Evolutionary conservation across 1,140 invertebrate genomes (phyloP).

Genomic region (Drosophila littoralis): DNA sequence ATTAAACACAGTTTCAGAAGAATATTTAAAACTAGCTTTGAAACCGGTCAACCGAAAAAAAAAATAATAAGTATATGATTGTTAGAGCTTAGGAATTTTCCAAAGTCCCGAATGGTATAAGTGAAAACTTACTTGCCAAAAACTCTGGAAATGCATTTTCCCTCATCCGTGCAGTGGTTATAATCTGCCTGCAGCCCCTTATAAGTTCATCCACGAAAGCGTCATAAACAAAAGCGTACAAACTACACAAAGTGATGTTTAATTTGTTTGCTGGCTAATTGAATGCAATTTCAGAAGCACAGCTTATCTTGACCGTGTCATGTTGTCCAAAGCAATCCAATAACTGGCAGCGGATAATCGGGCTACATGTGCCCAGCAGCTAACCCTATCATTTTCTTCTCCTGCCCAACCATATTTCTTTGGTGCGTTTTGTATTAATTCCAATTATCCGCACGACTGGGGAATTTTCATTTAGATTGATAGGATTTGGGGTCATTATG

Average conservation of each 20-base stretch:
- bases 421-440: slow-evolving; percentile 76
- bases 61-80: too few species aligned
- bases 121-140: too few species aligned
- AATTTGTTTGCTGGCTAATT: slow-evolving; percentile 60
- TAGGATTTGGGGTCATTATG: slow-evolving; percentile 79
- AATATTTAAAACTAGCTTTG: too few species aligned
- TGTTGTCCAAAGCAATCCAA: background rate
- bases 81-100: too few species aligned
- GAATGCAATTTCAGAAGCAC: slow-evolving; percentile 66
- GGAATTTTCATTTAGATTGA: slow-evolving; percentile 79
- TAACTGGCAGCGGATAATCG: background rate
- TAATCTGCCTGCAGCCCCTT: too few species aligned
- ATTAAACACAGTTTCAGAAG: too few species aligned
- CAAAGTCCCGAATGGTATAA: too few species aligned
- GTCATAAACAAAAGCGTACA: background rate
- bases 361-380: slow-evolving; percentile 1
- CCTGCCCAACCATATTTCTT: slow-evolving; percentile 47
- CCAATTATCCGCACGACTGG: slow-evolving; percentile 81
- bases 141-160: too few species aligned
- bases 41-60: too few species aligned
- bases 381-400: slow-evolving; percentile 16
- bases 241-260: slow-evolving; percentile 11
- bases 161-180: too few species aligned
- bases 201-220: too few species aligned
- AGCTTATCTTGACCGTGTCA: background rate